Base-by-base conservation (phyloP, 2,888 invertebrate genomes). In the Ectemnius continuus region DNA sequence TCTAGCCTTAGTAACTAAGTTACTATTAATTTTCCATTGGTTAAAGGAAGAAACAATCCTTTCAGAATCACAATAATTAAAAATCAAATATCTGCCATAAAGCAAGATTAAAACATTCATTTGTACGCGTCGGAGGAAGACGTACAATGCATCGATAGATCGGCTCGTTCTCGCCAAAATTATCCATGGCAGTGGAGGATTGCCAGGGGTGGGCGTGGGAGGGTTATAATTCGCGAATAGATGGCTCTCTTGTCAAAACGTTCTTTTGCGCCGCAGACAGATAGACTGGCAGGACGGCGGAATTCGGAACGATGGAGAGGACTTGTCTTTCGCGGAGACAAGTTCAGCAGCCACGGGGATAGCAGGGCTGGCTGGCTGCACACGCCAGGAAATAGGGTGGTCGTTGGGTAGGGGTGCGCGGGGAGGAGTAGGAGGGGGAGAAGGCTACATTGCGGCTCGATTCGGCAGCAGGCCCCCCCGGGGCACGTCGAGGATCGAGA, bases 401-500 rank as follows among this genome's bases (percentile, higher is more conserved):
- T 36, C 36, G 36, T 36, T 11, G 36, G 5, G 36, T 5, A 36
- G 36, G 0, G 36, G 36, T 1, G 63, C 45, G 69, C 67, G 81
- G 67, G 61, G 68, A 48, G 70, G 6, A 73, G 65, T 18, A 75
- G 70, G 74, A 76, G 69, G 70, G 67, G 4, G 16, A 13, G n/a
- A 52, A 13, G 52, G 52, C n/a, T 52, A 52, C n/a, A 85, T 86
- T 84, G 85, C 76, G 83, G 87, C 86, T 86, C 86, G 87, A 89
- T 90, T 91, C 87, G 90, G 89, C 87, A 88, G 87, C 81, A 78
- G 78, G 80, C 83, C 85, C 84, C 88, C 88, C 84, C 80, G 83
- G 86, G 89, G 90, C 89, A 89, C 86, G 86, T 88, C 86, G 86
- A 79, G 87, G 82, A 85, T 87, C 86, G 88, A 85, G 86, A 88